Conservation (phyloP, 2,888 invertebrate species). For the Hirudinaria manillensis region DNA sequence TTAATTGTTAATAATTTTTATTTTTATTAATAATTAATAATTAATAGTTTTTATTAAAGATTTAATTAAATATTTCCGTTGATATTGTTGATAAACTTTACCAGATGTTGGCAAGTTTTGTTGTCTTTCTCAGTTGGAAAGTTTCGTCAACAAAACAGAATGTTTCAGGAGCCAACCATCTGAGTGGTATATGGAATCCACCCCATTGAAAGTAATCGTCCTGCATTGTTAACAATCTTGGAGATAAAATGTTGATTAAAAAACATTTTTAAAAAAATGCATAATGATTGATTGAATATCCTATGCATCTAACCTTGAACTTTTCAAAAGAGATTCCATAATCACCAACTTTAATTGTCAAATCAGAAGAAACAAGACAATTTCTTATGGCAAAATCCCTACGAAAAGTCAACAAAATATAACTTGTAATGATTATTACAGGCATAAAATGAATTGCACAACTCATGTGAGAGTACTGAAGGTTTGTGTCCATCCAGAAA, state of each 20-base stretch:
- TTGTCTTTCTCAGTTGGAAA: constrained; percentile 58
- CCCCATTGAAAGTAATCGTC: constrained; percentile 67
- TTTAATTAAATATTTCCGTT: neutral
- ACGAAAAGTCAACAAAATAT: constrained; percentile 35
- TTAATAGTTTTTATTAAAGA: neutral
- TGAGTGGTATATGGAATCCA: constrained; percentile 63
- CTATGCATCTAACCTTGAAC: constrained; percentile 51
- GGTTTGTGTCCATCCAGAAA: too few relatives aligned
- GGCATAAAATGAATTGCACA: too few relatives aligned
- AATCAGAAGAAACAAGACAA: constrained; percentile 65
- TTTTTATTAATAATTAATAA: neutral
- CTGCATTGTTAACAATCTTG: constrained; percentile 37
- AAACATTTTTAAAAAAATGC: neutral
- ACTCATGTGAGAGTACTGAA: too few relatives aligned
- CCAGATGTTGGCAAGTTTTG: constrained; percentile 69
- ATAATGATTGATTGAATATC: neutral
- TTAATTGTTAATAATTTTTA: neutral
- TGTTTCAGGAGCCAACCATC: constrained; percentile 71
- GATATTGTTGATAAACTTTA: constrained; percentile 48
- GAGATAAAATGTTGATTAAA: neutral
- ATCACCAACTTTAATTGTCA: constrained; percentile 71
- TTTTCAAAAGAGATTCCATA: constrained; percentile 62
- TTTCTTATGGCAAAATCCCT: constrained; percentile 68
- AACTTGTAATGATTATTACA: neutral
- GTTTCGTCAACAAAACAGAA: constrained; percentile 59